Evolutionary conservation across 1,140 invertebrate genomes (phyloP), one percentile per base, ranked within the genome.

Genomic region (Drosophila guanche): DNA sequence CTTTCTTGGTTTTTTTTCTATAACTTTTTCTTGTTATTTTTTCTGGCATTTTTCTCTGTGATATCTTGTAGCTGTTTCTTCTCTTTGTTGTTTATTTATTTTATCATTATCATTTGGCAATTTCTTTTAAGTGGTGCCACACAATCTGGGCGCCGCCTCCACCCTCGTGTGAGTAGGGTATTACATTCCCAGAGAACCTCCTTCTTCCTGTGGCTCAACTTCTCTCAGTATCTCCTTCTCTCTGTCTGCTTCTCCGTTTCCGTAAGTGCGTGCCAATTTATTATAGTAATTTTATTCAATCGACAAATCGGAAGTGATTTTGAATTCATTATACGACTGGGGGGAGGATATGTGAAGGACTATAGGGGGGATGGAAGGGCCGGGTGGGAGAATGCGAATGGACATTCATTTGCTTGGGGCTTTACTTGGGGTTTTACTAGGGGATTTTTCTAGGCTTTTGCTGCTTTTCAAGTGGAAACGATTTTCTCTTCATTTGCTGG

Each of bases 291-390:
- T 90, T 89, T 89, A 90, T 90, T 90, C 89, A 90, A 90, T 90
- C 89, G 89, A 90, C 89, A 90, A 90, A 90, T 90, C 88, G 89
- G 83, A 90, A 90, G 77, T 89, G 79, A 90, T 88, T 85, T 80
- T 88, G 88, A 90, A 81, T 90, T 77, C 76, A 90, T 90, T 88
- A 77, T 74, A 51, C 33, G 33, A 10, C 0, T 3, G 33, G 29
- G 29, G 2, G 25, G 25, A 27, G 25, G 25, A 27, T 27, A 27
- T 48, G 61, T 48, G 14, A 45, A 33, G 7, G 29, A 33, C 8
- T 8, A 8, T 5, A 27, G 25, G 0, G 25, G 0, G 25, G 4
- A 27, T 27, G 25, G 25, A 5, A 5, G 5, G 25, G 6, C 25
- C 25, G 29, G 14, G n/a, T 3, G 16, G 3, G 1, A 4, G 8